A percentile compares a stretch with the other conserved stretches of the same genome.
Conservation (phyloP, 2,113 vertebrate species). For the Lontra canadensis region DNA sequence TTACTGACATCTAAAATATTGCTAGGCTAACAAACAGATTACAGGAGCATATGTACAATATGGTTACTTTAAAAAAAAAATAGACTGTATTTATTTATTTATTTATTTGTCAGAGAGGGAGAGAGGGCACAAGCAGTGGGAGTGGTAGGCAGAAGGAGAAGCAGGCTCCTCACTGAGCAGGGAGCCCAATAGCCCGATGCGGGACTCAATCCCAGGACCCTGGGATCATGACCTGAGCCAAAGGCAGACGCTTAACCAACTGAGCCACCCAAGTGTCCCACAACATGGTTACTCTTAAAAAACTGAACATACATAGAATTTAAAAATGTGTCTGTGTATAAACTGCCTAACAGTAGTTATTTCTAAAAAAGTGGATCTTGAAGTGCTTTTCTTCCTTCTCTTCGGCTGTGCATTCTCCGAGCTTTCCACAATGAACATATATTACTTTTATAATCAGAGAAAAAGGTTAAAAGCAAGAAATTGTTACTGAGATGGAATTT, state of each 20-base stretch:
- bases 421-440: slow-evolving; percentile 55
- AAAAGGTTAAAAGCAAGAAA: slow-evolving; percentile 69
- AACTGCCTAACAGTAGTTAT: neutral
- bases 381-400: neutral
- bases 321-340: neutral
- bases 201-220: too few relatives aligned
- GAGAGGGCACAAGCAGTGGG: too few relatives aligned
- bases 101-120: too few relatives aligned
- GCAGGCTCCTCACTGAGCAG: too few relatives aligned
- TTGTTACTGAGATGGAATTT: slow-evolving; percentile 72
- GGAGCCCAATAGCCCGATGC: too few relatives aligned
- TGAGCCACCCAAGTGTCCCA: too few relatives aligned
- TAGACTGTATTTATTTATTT: too few relatives aligned
- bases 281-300: neutral
- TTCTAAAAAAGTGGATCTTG: slow-evolving; percentile 20
- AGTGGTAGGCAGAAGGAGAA: too few relatives aligned
- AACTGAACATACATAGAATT: neutral
- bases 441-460: slow-evolving; percentile 76
- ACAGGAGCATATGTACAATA: too few relatives aligned
- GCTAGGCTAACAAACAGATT: neutral
- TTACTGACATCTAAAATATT: neutral
- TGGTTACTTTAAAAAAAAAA: neutral
- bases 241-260: too few relatives aligned
- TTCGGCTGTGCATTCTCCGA: slow-evolving; percentile 5
- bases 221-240: too few relatives aligned